These are phyloP conservation scores for Corapipo altera DNA, from an alignment of 2,113 vertebrate genomes.

Conservation along the genomic window DNA sequence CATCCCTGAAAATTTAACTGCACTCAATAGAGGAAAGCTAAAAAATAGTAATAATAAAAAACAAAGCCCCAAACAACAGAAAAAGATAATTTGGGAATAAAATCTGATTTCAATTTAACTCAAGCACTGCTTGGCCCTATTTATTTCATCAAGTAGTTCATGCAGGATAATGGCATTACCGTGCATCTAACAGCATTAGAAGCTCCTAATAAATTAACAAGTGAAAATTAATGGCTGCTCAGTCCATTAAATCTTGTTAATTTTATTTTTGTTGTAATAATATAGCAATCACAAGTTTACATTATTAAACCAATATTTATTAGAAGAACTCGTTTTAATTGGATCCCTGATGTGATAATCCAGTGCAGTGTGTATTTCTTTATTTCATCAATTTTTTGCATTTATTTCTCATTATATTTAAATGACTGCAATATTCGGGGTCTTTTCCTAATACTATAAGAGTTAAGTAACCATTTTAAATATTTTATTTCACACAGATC, in stretches of 20 bases:
- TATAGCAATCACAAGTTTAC: constrained; percentile 63
- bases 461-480: constrained; percentile 64
- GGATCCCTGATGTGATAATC: constrained; percentile 71
- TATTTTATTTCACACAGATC: constrained; percentile 29
- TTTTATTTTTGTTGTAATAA: constrained; percentile 74
- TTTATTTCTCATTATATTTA: constrained; percentile 71
- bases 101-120: constrained; percentile 62
- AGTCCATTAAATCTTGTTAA: constrained; percentile 79
- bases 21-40: background rate
- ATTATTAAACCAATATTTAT: constrained; percentile 80
- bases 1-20: constrained; percentile 44
- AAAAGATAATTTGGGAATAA: constrained; percentile 37
- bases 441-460: constrained; percentile 42
- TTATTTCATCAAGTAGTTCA: constrained; percentile 58
- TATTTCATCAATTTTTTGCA: constrained; percentile 61
- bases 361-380: constrained; percentile 46
- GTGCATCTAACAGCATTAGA: constrained; percentile 59
- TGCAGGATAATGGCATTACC: constrained; percentile 48
- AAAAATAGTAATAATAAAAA: background rate
- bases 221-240: constrained; percentile 74
- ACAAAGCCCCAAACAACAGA: background rate
- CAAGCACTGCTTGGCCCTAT: constrained; percentile 39
- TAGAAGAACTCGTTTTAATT: constrained; percentile 71
- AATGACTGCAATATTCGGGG: constrained; percentile 35
- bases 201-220: constrained; percentile 75